A percentile compares a stretch with the other conserved stretches of the same genome.
Conservation (phyloP, 2,113 vertebrate species). For the Todiramphus chloris region DNA sequence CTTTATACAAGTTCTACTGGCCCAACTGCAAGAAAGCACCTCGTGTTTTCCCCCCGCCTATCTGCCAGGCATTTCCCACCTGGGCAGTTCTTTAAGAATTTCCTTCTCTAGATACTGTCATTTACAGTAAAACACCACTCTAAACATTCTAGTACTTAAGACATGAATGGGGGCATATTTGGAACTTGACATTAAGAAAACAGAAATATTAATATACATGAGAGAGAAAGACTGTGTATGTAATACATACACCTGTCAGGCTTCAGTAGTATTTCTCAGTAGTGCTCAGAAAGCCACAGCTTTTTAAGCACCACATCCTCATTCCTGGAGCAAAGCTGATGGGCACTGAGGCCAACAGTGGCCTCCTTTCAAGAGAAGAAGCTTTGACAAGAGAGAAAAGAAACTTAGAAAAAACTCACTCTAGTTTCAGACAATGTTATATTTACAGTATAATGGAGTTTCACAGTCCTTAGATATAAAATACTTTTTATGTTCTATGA, state of each 20-base stretch:
- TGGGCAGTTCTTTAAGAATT: background rate
- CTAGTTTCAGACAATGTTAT: background rate
- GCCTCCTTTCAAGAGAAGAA: background rate
- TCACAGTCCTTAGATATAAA: background rate
- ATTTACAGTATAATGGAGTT: background rate
- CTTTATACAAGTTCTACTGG: background rate
- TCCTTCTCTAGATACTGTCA: background rate
- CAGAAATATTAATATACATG: background rate
- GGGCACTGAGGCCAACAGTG: background rate
- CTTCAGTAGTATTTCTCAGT: background rate
- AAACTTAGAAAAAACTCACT: background rate
- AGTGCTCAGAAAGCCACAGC: background rate
- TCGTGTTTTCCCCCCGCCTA: fast-evolving
- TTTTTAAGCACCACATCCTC: background rate
- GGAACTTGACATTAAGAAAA: background rate
- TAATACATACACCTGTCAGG: background rate
- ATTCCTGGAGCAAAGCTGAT: background rate
- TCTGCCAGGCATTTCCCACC: background rate
- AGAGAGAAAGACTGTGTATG: background rate
- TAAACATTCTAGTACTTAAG: background rate
- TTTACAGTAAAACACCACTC: background rate
- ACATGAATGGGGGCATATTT: background rate
- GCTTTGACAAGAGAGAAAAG: background rate
- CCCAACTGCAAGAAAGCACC: background rate
- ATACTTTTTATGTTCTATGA: background rate